A percentile compares a stretch with the other conserved stretches of the same genome.
These are phyloP conservation scores for Euphydryas editha DNA, from an alignment of 2,888 invertebrate species.

Conservation along the genomic window DNA sequence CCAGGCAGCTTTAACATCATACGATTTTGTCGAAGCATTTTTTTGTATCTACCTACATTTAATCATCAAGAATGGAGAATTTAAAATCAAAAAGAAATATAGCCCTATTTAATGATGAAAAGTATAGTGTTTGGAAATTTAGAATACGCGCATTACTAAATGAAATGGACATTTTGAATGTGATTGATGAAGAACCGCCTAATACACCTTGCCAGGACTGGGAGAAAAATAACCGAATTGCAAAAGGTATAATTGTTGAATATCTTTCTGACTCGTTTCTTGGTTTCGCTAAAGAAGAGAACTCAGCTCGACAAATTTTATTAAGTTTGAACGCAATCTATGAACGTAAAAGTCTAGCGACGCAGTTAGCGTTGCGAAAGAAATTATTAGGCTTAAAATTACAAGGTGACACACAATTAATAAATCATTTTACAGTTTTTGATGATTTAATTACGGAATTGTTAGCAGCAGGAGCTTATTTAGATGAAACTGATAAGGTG, in stretches of 20 bases:
- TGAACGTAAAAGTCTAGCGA: conserved; percentile 42
- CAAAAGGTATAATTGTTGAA: conserved; percentile 44
- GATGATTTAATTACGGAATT: no score
- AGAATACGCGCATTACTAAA: conserved; percentile 19
- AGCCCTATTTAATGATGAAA: neutral
- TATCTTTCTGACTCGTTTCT: conserved; percentile 36
- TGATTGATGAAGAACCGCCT: conserved; percentile 35
- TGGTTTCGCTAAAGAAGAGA: conserved; percentile 22
- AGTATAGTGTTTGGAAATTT: neutral
- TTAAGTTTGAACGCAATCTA: conserved; percentile 42
- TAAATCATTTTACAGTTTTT: no score
- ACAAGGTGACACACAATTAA: no score
- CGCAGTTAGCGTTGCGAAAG: no score
- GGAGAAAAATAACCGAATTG: conserved; percentile 35
- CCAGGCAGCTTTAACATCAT: no score
- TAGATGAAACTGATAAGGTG: no score
- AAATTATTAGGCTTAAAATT: no score
- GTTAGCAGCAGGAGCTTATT: no score
- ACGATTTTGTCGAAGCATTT: no score
- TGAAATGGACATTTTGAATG: no score
- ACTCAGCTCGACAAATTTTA: conserved; percentile 1
- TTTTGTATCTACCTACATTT: neutral
- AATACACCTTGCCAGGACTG: conserved; percentile 24
- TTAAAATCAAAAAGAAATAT: neutral
- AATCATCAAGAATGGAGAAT: neutral